These are phyloP conservation scores for Triops cancriformis DNA, from an alignment of 1,140 invertebrate genomes.

Conservation along the genomic window DNA sequence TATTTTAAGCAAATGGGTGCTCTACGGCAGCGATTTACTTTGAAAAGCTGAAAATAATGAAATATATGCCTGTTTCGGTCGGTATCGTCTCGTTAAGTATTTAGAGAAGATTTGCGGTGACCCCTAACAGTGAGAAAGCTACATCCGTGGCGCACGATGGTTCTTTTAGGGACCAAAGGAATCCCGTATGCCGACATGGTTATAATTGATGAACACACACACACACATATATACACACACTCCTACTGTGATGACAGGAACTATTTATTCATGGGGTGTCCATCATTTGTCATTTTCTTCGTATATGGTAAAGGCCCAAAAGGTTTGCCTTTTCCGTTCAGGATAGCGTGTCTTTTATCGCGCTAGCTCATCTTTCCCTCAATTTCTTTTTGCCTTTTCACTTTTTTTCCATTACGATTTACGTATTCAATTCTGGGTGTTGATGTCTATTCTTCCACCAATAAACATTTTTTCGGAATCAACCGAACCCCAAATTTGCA, in stretches of 20 bases:
- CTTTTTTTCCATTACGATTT: neutral
- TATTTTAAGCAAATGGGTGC: no score
- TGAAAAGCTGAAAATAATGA: no score
- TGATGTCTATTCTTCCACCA: neutral
- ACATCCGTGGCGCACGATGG: neutral
- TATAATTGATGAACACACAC: neutral
- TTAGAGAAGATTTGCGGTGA: neutral
- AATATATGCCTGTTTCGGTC: no score
- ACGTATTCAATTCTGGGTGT: neutral
- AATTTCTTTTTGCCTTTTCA: neutral
- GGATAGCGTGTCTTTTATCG: no score
- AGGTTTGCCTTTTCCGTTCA: neutral
- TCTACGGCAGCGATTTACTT: no score
- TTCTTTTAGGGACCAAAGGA: neutral
- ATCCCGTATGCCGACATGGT: neutral
- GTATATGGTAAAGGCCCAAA: neutral
- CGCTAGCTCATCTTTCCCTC: no score
- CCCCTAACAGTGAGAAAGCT: neutral
- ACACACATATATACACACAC: neutral
- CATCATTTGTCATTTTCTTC: neutral
- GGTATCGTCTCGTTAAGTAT: no score
- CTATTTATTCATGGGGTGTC: constrained; percentile 1
- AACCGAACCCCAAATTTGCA: neutral
- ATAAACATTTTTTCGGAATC: neutral
- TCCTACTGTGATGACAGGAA: neutral